Percentiles rank a stretch among this genome's conserved stretches.
These are phyloP conservation scores for Nycticebus coucang DNA, from an alignment of 2,113 vertebrate species.

Conservation along the genomic window DNA sequence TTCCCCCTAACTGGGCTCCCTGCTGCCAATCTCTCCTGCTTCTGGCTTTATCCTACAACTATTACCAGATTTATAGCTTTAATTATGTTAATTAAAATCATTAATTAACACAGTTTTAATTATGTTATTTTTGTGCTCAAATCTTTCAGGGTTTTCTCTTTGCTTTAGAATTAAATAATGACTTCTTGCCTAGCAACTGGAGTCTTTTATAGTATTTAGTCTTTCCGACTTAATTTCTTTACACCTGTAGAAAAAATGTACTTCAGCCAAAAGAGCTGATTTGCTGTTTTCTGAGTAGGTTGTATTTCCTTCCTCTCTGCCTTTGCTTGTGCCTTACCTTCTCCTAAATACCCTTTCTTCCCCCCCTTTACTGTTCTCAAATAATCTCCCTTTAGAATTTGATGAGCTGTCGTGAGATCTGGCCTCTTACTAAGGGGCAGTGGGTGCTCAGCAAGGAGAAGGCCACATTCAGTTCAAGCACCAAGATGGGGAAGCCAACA, in stretches of 20 bases:
- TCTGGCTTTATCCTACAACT: background rate
- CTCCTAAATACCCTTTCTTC: background rate
- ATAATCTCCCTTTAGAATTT: background rate
- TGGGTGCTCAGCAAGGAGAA: too few relatives aligned
- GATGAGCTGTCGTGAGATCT: too few relatives aligned
- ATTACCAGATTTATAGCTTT: conserved; percentile 40
- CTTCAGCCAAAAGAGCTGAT: background rate
- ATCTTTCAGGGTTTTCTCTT: conserved; percentile 54
- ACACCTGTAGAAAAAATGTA: background rate
- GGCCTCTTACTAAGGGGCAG: too few relatives aligned
- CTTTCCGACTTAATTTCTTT: conserved; percentile 31
- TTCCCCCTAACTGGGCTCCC: background rate
- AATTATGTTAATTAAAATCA: conserved; percentile 64
- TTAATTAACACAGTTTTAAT: conserved; percentile 60
- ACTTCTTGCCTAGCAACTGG: conserved; percentile 12
- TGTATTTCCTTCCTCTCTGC: background rate
- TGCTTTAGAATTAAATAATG: conserved; percentile 58
- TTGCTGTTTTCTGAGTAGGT: background rate
- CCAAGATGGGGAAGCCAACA: too few relatives aligned
- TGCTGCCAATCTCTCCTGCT: background rate
- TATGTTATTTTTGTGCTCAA: conserved; percentile 54
- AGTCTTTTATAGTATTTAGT: background rate
- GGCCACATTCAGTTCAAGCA: too few relatives aligned
- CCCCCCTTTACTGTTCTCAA: background rate
- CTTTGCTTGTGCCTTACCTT: background rate